phyloP scores from a whole-genome alignment of 1,140 invertebrate genomes.

The Drosophila nebulosa region DNA sequence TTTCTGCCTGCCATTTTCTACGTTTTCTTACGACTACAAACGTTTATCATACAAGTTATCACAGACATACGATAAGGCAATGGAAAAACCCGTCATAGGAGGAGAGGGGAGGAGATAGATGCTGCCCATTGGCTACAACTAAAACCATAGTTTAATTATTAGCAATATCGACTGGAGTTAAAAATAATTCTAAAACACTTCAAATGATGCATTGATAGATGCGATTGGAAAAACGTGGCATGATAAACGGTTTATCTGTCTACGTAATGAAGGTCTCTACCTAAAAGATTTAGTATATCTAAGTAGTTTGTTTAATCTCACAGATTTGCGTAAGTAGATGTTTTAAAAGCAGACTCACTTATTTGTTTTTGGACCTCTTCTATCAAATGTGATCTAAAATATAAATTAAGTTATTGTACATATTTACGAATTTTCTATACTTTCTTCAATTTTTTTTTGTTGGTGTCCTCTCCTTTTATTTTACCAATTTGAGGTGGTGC shows the following conservation, averaged over 20 bases:
- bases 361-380: neutral
- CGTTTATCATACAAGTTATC: slow-evolving; percentile 31
- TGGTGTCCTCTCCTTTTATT: too few relatives aligned
- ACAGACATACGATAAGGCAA: slow-evolving; percentile 25
- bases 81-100: slow-evolving; percentile 23
- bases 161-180: too few relatives aligned
- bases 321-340: neutral
- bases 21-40: slow-evolving; percentile 15
- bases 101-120: neutral
- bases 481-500: too few relatives aligned
- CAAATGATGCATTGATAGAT: too few relatives aligned
- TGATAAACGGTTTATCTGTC: too few relatives aligned
- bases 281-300: neutral
- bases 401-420: neutral
- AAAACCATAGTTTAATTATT: neutral
- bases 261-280: too few relatives aligned
- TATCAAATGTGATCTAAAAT: neutral
- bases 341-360: neutral
- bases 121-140: neutral
- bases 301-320: neutral
- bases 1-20: neutral
- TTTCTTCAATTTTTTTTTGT: too few relatives aligned
- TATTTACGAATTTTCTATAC: neutral
- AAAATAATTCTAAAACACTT: too few relatives aligned
- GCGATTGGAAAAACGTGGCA: too few relatives aligned